phyloP scores from a whole-genome alignment of 2,113 vertebrate species.

The Podarcis cretensis region DNA sequence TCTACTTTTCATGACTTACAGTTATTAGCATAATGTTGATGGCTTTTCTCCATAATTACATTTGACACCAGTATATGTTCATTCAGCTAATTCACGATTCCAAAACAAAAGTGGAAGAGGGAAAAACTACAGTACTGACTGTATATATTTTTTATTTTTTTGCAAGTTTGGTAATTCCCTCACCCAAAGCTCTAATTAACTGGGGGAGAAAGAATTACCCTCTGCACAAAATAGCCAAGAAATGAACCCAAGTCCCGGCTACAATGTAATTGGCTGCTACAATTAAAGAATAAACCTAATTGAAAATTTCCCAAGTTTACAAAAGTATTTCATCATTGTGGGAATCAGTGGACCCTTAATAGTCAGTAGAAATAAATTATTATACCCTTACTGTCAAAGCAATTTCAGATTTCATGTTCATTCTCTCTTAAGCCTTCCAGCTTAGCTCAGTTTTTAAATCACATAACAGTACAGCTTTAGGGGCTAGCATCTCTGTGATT shows the following conservation, averaged over 20 bases:
- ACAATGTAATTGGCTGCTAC: conserved; percentile 18
- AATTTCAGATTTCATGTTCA: conserved; percentile 56
- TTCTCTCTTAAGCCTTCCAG: conserved; percentile 54
- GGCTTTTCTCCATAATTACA: conserved; percentile 32
- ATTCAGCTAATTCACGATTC: conserved; percentile 38
- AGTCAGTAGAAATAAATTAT: conserved; percentile 63
- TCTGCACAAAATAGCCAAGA: not conserved
- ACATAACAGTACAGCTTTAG: conserved; percentile 61
- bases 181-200: not conserved
- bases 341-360: conserved; percentile 47
- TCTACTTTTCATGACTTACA: conserved; percentile 44
- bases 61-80: conserved; percentile 27
- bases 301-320: conserved; percentile 25
- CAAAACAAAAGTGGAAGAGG: not conserved
- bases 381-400: conserved; percentile 64
- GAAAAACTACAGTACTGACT: not conserved
- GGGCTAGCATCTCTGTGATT: conserved; percentile 54
- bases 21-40: conserved; percentile 48
- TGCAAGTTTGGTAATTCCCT: conserved; percentile 18
- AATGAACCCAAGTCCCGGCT: not conserved
- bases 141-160: not conserved
- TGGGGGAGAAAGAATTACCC: not conserved
- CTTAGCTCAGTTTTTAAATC: conserved; percentile 68
- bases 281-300: conserved; percentile 17
- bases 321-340: conserved; percentile 31